These are phyloP conservation scores for Parapristionchus giblindavisi DNA, from an alignment of 2,888 invertebrate genomes.

Conservation along the genomic window DNA sequence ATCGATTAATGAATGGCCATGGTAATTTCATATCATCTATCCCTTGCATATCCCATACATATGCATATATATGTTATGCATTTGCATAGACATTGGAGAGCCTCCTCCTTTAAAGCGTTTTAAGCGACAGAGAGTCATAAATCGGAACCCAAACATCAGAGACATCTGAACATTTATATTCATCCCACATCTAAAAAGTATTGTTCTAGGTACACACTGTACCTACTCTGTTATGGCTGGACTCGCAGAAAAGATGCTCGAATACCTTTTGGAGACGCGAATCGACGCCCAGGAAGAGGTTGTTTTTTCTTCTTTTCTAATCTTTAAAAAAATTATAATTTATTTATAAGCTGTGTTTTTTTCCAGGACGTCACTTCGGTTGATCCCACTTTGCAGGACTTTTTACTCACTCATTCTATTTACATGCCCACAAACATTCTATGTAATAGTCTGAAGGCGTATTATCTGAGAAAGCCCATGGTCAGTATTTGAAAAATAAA, in stretches of 20 bases:
- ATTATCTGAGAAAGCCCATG: constrained; percentile 57
- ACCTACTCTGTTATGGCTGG: constrained; percentile 85
- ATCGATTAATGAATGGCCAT: too few species aligned
- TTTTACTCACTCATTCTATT: constrained; percentile 83
- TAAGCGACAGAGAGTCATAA: too few species aligned
- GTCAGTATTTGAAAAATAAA: constrained; percentile 39
- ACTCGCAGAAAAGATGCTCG: constrained; percentile 85
- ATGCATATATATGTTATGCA: too few species aligned
- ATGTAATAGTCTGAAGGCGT: constrained; percentile 72
- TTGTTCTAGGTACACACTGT: constrained; percentile 14
- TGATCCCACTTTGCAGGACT: constrained; percentile 78
- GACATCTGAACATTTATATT: too few species aligned
- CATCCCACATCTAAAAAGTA: too few species aligned
- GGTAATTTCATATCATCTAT: too few species aligned
- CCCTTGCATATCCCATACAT: too few species aligned
- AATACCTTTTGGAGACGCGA: constrained; percentile 84
- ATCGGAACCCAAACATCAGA: too few species aligned
- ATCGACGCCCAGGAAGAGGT: constrained; percentile 71
- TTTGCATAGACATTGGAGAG: too few species aligned
- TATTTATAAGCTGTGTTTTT: background rate
- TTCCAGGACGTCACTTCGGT: constrained; percentile 17
- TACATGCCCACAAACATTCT: constrained; percentile 83
- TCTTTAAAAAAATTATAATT: background rate
- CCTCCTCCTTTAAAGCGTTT: too few species aligned
- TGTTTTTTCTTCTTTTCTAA: background rate